Conservation (phyloP, 1,140 invertebrate genomes). For the Pachyrhynchus sulphureomaculatus region DNA sequence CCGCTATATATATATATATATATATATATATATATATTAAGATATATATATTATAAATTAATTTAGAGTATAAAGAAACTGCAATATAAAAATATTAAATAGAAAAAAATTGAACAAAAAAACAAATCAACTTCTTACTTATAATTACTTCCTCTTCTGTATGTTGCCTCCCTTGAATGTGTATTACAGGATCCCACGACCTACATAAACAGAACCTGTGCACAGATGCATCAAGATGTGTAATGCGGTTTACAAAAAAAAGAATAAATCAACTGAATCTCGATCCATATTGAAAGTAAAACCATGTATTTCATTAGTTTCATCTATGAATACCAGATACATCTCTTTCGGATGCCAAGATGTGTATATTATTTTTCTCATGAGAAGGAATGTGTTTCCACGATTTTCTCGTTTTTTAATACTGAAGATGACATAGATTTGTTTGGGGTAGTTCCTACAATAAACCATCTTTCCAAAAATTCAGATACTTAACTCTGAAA, state of each 20-base stretch:
- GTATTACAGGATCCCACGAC: slow-evolving; percentile 40
- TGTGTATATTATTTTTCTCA: slow-evolving; percentile 2
- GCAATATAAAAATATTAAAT: too few relatives aligned
- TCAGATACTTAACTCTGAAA: slow-evolving; percentile 12
- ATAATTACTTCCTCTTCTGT: slow-evolving; percentile 1
- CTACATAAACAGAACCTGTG: slow-evolving; percentile 36
- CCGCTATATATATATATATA: too few relatives aligned
- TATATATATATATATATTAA: too few relatives aligned
- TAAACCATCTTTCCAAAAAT: slow-evolving; percentile 20
- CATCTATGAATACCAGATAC: slow-evolving; percentile 13
- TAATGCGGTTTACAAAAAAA: not conserved
- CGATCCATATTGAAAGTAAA: slow-evolving; percentile 4
- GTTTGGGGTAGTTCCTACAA: slow-evolving; percentile 12
- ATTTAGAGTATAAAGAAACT: too few relatives aligned
- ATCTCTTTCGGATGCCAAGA: slow-evolving; percentile 31
- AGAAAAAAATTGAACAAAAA: too few relatives aligned
- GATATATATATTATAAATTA: too few relatives aligned
- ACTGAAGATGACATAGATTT: not conserved
- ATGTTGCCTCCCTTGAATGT: slow-evolving; percentile 36
- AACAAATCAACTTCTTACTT: too few relatives aligned
- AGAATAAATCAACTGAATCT: slow-evolving; percentile 1
- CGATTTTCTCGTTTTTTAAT: not conserved
- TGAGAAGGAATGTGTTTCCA: not conserved
- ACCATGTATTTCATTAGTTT: not conserved
- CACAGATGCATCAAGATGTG: slow-evolving; percentile 2